Evolutionary conservation across 2,888 invertebrate species (phyloP), one percentile per base, ranked within the genome.

Genomic region (Agrotis puta): DNA sequence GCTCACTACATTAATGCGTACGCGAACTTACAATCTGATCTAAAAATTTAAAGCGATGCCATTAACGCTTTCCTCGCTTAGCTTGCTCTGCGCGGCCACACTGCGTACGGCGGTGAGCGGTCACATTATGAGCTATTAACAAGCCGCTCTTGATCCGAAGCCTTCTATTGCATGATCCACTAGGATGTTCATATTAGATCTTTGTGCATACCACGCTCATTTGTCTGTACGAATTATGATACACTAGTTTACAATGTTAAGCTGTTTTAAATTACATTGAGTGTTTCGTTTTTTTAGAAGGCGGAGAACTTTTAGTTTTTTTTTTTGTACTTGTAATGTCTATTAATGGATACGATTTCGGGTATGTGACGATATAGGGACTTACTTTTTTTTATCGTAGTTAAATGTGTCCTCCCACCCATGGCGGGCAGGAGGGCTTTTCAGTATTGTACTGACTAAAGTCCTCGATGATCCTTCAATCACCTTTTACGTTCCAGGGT

Each of bases 121-220:
- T 83, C 81, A 64, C 64, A 83, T 85, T 83, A 83, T 79, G 64
- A 81, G 68, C 70, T 79, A 79, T 85, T 74, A 79, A 81, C 69
- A 53, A 63, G 16, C 61, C 65, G 73, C 73, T 78, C 70, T 85
- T 70, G 58, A 75, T 83, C 39, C 53, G 57, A 68, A 51, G 58
- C 58, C 48, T 70, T 77, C 51, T 53, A 74, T 81, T 72, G 68
- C 70, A 72, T 64, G n/a, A 63, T 58, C 63, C 56, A 61, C 59
- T 73, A 78, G 82, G 64, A 73, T 79, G 27, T 48, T 51, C 45
- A 51, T 9, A 27, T 45, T 65, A 63, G 50, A 63, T 77, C 78
- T 70, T 81, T 58, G 22, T 64, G 58, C 53, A 74, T 74, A 22
- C 57, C 73, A n/a, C 4, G 20, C 2, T 62, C 4, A 57, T 45